Percentiles rank a stretch among this genome's conserved stretches.
Conservation (phyloP, 2,888 invertebrate species). For the Epirrhoe alternata region DNA sequence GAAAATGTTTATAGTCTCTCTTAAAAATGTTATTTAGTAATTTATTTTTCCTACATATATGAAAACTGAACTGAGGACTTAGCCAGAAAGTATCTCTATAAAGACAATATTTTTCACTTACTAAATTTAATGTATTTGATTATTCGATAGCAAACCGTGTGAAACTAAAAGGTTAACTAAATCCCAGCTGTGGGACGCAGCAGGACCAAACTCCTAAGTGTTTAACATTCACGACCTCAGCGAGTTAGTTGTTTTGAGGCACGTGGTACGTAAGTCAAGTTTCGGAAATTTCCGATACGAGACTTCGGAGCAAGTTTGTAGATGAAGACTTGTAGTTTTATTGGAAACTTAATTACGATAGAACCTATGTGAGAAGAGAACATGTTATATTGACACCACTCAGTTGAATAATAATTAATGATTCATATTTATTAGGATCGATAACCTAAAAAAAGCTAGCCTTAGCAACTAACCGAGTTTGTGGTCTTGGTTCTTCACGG, state of each 20-base stretch:
- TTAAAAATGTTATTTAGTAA: neutral
- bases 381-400: neutral
- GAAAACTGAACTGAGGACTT: neutral
- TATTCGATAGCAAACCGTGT: neutral
- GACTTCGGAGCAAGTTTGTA: slow-evolving; percentile 25
- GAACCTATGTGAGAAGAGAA: neutral
- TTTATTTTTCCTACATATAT: neutral
- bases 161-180: neutral
- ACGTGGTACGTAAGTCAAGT: slow-evolving; percentile 27
- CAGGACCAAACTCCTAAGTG: slow-evolving; percentile 14
- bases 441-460: too few relatives aligned
- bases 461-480: too few relatives aligned
- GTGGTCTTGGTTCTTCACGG: too few relatives aligned
- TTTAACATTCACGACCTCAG: slow-evolving; percentile 24
- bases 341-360: neutral
- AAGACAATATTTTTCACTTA: neutral
- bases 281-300: slow-evolving; percentile 34
- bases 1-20: neutral
- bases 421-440: too few relatives aligned
- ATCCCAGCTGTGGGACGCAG: slow-evolving; percentile 11
- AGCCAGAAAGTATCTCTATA: neutral
- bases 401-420: neutral
- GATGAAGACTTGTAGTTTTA: slow-evolving; percentile 45
- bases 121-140: neutral
- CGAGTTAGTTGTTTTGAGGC: slow-evolving; percentile 30